Percentiles rank a stretch among this genome's conserved stretches.
phyloP scores from a whole-genome alignment of 1,140 invertebrate genomes.

The Drosophila ironensis region DNA sequence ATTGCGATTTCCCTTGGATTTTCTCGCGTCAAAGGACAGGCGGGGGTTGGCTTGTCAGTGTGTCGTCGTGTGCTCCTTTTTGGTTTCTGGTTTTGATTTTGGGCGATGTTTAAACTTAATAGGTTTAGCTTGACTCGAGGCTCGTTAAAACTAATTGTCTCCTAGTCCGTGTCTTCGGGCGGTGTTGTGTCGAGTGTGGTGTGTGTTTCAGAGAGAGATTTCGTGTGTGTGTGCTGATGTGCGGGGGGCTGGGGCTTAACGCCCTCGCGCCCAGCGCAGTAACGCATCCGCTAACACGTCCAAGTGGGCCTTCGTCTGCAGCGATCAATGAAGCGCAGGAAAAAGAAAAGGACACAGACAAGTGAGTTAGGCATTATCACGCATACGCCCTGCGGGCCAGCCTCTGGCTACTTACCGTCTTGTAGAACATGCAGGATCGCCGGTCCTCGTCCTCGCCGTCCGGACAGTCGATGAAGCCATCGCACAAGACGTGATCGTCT shows the following conservation, averaged over 20 bases:
- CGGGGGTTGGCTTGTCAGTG: constrained; percentile 43
- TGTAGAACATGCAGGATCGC: constrained; percentile 98
- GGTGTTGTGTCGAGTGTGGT: background rate
- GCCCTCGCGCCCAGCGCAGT: constrained; percentile 94
- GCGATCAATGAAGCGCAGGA: constrained; percentile 35
- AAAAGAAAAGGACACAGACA: background rate
- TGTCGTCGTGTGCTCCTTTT: constrained; percentile 23
- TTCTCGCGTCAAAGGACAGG: constrained; percentile 34
- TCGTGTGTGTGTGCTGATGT: constrained; percentile 18
- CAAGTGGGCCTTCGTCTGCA: constrained; percentile 95
- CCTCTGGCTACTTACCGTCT: constrained; percentile 89
- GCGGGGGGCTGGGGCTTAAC: constrained; percentile 83
- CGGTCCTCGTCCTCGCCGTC: constrained; percentile 95
- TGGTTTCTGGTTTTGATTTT: background rate
- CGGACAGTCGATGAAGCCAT: constrained; percentile 97
- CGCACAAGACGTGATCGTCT: constrained; percentile 96
- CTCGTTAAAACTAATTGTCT: constrained; percentile 57
- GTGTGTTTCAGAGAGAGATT: constrained; percentile 13
- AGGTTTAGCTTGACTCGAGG: constrained; percentile 18
- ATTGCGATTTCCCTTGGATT: constrained; percentile 10
- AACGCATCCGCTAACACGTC: constrained; percentile 96
- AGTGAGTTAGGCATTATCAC: no score
- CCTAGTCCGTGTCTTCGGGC: constrained; percentile 20
- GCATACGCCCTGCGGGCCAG: background rate
- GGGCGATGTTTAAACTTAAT: constrained; percentile 46